Conservation (phyloP, 2,113 vertebrate genomes). For the Nesogale talazaci region DNA sequence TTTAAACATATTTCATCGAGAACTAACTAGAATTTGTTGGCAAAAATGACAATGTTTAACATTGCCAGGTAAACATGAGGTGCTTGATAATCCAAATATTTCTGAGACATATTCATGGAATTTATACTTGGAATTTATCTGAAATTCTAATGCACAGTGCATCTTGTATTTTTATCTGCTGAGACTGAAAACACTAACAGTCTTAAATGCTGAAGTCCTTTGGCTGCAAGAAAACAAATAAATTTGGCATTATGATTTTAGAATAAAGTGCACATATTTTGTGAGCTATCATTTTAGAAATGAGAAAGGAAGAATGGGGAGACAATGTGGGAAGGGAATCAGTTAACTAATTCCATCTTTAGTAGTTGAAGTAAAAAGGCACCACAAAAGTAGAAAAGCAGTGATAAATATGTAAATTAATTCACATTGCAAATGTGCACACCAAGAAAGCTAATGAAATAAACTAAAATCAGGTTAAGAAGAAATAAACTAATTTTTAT, state of each 20-base stretch:
- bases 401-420: not conserved
- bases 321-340: not conserved
- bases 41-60: not conserved
- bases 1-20: not conserved
- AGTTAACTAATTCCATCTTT: too few relatives aligned
- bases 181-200: not conserved
- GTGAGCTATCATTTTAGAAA: not conserved
- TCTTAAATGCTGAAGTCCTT: not conserved
- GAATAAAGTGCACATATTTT: not conserved
- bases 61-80: not conserved
- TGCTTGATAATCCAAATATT: not conserved
- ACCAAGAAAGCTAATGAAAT: not conserved
- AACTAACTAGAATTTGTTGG: not conserved
- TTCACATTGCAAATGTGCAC: not conserved
- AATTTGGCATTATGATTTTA: not conserved
- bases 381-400: not conserved
- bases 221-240: not conserved
- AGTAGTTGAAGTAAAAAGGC: not conserved
- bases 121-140: not conserved
- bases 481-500: not conserved
- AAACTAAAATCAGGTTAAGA: not conserved
- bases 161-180: not conserved
- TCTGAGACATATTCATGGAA: not conserved
- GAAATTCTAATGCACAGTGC: not conserved
- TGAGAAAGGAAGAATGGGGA: not conserved